Conservation (phyloP, 2,888 invertebrate species). For the Opisthograptis luteolata region DNA sequence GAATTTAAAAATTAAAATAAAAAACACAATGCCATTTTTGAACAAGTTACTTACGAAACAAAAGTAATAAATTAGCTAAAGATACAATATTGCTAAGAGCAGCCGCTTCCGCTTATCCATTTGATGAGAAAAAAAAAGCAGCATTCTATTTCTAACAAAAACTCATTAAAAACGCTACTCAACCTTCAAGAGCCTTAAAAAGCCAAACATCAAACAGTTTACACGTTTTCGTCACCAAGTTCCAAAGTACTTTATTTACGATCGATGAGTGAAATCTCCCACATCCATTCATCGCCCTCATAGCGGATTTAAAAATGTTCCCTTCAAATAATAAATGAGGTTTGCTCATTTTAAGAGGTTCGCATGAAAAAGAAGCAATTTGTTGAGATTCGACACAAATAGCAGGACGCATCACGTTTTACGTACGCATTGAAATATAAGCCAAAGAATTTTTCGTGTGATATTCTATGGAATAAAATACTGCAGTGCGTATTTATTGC, state of each 20-base stretch:
- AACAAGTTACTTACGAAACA: too few relatives aligned
- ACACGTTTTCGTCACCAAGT: conserved; percentile 10
- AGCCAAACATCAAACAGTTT: conserved; percentile 18
- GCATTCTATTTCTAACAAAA: too few relatives aligned
- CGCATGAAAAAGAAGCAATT: conserved; percentile 34
- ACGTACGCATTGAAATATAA: conserved; percentile 1
- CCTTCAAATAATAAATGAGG: conserved; percentile 36
- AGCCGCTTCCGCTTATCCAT: too few relatives aligned
- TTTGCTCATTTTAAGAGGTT: conserved; percentile 30
- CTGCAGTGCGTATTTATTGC: too few relatives aligned
- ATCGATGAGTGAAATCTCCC: conserved; percentile 22
- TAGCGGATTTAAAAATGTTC: conserved; percentile 34
- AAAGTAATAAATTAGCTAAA: too few relatives aligned
- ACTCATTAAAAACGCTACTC: not conserved
- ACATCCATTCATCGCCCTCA: conserved; percentile 23
- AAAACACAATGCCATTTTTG: too few relatives aligned
- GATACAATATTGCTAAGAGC: too few relatives aligned
- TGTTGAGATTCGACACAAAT: conserved; percentile 27
- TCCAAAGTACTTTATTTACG: conserved; percentile 18
- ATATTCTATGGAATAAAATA: too few relatives aligned
- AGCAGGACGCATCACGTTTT: conserved; percentile 13
- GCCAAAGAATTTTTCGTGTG: too few relatives aligned
- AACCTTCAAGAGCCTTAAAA: conserved; percentile 11
- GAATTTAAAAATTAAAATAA: too few relatives aligned
- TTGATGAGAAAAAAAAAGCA: too few relatives aligned